phyloP scores from a whole-genome alignment of 2,888 invertebrate species.

The Cyclophora albipunctata region DNA sequence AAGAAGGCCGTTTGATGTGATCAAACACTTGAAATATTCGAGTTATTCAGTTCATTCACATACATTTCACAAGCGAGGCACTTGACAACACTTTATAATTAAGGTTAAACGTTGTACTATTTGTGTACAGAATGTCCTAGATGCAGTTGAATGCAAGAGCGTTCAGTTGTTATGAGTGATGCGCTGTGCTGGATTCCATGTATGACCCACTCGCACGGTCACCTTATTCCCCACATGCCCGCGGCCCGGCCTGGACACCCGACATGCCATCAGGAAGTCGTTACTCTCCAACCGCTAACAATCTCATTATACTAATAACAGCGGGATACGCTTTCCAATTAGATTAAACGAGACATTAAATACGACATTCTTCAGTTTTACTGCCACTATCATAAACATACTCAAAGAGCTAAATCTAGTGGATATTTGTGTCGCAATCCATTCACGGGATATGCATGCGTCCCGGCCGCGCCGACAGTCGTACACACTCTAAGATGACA shows the following conservation, averaged over 20 bases:
- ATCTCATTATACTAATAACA: slow-evolving; percentile 18
- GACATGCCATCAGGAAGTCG: slow-evolving; percentile 19
- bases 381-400: slow-evolving; percentile 13
- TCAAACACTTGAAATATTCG: too few relatives aligned
- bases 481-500: slow-evolving; percentile 48
- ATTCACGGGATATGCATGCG: slow-evolving; percentile 22
- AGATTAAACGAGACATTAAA: slow-evolving; percentile 12
- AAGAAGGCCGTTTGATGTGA: too few relatives aligned
- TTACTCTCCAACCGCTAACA: slow-evolving; percentile 16
- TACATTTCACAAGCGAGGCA: slow-evolving; percentile 4
- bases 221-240: slow-evolving; percentile 30
- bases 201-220: slow-evolving; percentile 25
- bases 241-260: slow-evolving; percentile 10
- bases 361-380: slow-evolving; percentile 24
- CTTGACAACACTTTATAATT: slow-evolving; percentile 5
- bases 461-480: background rate
- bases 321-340: slow-evolving; percentile 14
- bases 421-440: slow-evolving; percentile 20
- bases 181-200: slow-evolving; percentile 33
- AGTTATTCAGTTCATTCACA: too few relatives aligned
- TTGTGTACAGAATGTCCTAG: slow-evolving; percentile 9
- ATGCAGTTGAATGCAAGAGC: slow-evolving; percentile 18
- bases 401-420: slow-evolving; percentile 5
- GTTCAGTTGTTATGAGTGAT: slow-evolving; percentile 2
- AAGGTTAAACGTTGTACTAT: background rate